Base-by-base conservation (phyloP, 2,113 vertebrate genomes). In the Calidris pugnax region DNA sequence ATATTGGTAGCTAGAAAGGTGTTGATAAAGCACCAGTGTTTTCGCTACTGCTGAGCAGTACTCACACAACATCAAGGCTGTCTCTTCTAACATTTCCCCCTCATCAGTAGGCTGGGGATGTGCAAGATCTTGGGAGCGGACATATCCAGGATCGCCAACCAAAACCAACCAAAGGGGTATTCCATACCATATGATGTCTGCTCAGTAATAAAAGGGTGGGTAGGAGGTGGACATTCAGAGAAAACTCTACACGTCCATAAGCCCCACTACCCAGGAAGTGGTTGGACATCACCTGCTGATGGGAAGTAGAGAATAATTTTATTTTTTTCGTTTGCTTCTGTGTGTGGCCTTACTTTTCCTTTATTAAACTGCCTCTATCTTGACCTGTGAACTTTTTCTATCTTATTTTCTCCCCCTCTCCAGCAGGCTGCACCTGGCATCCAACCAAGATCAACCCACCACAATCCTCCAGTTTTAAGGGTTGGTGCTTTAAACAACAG, bases 161-260 rank as follows among this genome's bases (percentile, higher is more conserved):
- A 63, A 63, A 63, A 28, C 37, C 27, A 27, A 9, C 60, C 7
- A 41, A 41, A 41, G 18, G 17, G 27, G 20, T 41, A 63, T 63
- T 41, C 60, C 37, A 28, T 41, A 20, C 12, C 37, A 13, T 41
- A 20, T 28, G 26, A 28, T 3, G 7, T 41, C 27, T 41, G 37
- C 37, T 28, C 12, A 41, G 18, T 28, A 28, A 63, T 41, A 41
- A 8, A 28, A 24, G 24, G 24, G 26, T 27, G 26, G 27, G 26
- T 27, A 35, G 16, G 24, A 57, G 24, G 10, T 10, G 24, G 11
- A 10, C 26, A 19, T 13, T 20, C 5, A 5, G 21, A 79, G 17
- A 37, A 53, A 27, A 37, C 3, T 3, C 12, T 41, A 12, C 2
- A 1, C 3, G 2, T 30, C 55, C 14, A 14, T 33, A 55, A 66